A percentile compares a stretch with the other conserved stretches of the same genome.
These are phyloP conservation scores for Cephalopachus bancanus DNA, from an alignment of 2,797 vertebrate species.

Conservation along the genomic window DNA sequence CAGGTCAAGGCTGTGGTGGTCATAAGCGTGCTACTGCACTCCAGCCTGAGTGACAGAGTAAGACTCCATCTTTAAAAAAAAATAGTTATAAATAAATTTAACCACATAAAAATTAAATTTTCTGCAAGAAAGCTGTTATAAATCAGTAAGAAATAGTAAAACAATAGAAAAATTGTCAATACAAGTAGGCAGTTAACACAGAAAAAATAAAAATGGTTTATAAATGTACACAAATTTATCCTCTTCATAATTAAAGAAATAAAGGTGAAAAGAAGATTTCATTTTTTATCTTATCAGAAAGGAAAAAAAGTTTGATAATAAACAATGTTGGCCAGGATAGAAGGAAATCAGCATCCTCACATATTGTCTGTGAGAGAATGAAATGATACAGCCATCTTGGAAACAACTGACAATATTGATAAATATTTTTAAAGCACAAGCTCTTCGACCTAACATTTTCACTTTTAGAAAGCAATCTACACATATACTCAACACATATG, in stretches of 20 bases:
- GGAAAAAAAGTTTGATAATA: slow-evolving; percentile 41
- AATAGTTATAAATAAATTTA: neutral
- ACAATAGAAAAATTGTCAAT: slow-evolving; percentile 35
- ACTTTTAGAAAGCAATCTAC: slow-evolving; percentile 54
- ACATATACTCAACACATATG: slow-evolving; percentile 37
- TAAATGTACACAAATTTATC: neutral
- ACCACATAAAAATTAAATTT: slow-evolving; percentile 36
- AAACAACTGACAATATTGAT: slow-evolving; percentile 58
- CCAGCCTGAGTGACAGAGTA: neutral
- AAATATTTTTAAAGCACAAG: slow-evolving; percentile 63
- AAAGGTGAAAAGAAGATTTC: slow-evolving; percentile 20
- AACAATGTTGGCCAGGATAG: slow-evolving; percentile 10
- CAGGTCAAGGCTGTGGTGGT: too few species aligned
- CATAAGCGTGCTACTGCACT: too few species aligned
- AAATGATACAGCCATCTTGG: slow-evolving; percentile 17
- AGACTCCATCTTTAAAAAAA: neutral
- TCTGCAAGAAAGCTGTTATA: slow-evolving; percentile 63
- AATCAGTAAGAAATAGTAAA: slow-evolving; percentile 51
- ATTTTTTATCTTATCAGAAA: slow-evolving; percentile 58
- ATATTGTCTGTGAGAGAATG: slow-evolving; percentile 30
- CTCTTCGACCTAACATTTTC: slow-evolving; percentile 56
- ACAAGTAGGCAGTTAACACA: slow-evolving; percentile 20
- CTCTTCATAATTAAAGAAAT: slow-evolving; percentile 62
- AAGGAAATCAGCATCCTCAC: slow-evolving; percentile 12
- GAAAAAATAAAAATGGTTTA: slow-evolving; percentile 55